A percentile compares a stretch with the other conserved stretches of the same genome.
These are phyloP conservation scores for Ammodytes dubius DNA, from an alignment of 2,113 vertebrate species.

Conservation along the genomic window DNA sequence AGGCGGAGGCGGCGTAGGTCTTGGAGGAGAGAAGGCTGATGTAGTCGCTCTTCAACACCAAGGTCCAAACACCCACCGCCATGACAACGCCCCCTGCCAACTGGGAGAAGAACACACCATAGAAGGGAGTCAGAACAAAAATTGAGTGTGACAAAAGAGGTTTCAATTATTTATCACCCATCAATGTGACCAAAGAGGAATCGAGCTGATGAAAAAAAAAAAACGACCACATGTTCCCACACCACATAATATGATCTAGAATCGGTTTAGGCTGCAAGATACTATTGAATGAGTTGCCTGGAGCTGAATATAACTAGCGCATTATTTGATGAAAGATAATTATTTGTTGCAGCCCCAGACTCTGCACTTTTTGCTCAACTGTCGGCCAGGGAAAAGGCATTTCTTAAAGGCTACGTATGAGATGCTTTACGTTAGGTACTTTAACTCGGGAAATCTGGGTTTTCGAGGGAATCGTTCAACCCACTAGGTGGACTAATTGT, in stretches of 20 bases:
- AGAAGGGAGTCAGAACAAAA: neutral
- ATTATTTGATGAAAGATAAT: neutral
- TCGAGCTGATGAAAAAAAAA: slow-evolving; percentile 25
- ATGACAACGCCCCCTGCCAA: slow-evolving; percentile 94
- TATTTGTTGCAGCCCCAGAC: neutral
- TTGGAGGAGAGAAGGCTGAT: slow-evolving; percentile 96
- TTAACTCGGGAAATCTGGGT: neutral
- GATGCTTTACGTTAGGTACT: neutral
- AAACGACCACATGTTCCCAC: slow-evolving; percentile 2
- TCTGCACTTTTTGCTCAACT: neutral
- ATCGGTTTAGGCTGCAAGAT: slow-evolving; percentile 4
- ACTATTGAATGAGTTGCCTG: neutral
- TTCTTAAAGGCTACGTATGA: neutral
- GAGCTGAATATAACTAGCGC: neutral
- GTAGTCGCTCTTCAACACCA: slow-evolving; percentile 96
- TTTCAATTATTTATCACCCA: slow-evolving; percentile 34
- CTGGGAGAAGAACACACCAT: slow-evolving; percentile 78
- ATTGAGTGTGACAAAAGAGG: slow-evolving; percentile 13
- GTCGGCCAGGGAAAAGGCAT: neutral
- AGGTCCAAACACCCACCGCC: slow-evolving; percentile 96
- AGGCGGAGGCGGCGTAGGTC: slow-evolving; percentile 94
- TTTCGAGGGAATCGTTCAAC: neutral
- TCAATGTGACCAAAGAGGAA: slow-evolving; percentile 30
- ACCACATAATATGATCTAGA: slow-evolving; percentile 12
- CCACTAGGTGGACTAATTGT: neutral